Evolutionary conservation across 2,113 vertebrate species (phyloP), one percentile per base, ranked within the genome.

Genomic region (Ursus arctos): DNA sequence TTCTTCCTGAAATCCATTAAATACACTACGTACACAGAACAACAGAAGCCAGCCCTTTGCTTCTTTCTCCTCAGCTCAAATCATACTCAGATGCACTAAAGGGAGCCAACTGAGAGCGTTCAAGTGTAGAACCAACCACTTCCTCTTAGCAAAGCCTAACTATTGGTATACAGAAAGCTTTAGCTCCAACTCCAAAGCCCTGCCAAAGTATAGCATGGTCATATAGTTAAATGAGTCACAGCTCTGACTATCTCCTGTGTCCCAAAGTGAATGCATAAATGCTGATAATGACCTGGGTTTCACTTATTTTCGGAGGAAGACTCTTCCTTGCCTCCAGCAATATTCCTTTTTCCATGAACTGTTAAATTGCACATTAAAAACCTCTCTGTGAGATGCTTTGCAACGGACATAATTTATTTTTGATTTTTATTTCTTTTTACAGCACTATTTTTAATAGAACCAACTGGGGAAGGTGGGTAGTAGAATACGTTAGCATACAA

Each of bases 381-480:
- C 72, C 47, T 97, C 91, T 53, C 93, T 65, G 2, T 97, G 92
- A 96, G 69, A 51, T 83, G 90, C 10, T 93, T 91, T 98, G 79
- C 63, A 93, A 47, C 4, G 13, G 16, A 19, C 92, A 94, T 90
- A 55, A 67, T 98, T 95, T 59, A 91, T 86, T 98, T 98, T 97
- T 97, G 15, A 85, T 94, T 91, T 96, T 97, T 98, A 69, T 61
- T 97, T 97, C 83, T 93, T 95, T 97, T 92, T 96, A 74, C 6
- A 80, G 87, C 7, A 80, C 26, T 88, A 18, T 92, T 96, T 97
- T 97, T 97, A 96, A 97, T 92, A 97, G 97, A 88, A 79, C 96
- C 53, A 88, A 76, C 91, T 97, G 85, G 95, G 94, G 85, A 96
- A 97, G 95, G 57, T 65, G 95, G 96, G 94, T 95, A 72, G 96